Evolutionary conservation across 2,797 vertebrate genomes (phyloP).

Genomic region (Xerus rutilus): DNA sequence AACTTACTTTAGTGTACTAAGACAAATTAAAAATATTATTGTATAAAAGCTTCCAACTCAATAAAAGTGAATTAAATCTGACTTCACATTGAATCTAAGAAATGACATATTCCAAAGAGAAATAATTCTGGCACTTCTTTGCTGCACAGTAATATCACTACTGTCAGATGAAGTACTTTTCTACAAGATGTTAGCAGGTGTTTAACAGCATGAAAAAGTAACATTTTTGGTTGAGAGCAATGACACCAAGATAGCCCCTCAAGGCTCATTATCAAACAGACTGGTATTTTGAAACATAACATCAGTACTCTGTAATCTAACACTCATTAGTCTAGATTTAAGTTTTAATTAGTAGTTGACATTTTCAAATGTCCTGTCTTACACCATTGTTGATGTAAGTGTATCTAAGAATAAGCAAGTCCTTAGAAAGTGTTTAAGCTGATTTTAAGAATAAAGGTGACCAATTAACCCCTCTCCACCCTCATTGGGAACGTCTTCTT

Average conservation of each 20-base stretch:
- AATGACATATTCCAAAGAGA: not conserved
- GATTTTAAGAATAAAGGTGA: conserved; percentile 50
- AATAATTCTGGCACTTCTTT: not conserved
- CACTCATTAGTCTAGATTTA: not conserved
- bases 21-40: conserved; percentile 29
- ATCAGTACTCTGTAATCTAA: not conserved
- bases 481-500: not conserved
- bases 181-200: conserved; percentile 3
- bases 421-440: not conserved
- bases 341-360: conserved; percentile 63
- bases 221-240: not conserved
- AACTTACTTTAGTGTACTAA: not conserved
- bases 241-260: not conserved
- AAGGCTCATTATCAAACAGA: not conserved
- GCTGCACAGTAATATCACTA: not conserved
- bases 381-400: not conserved
- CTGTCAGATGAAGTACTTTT: conserved; percentile 27
- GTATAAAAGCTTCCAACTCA: conserved; percentile 25
- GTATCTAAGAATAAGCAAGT: not conserved
- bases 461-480: not conserved
- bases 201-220: not conserved
- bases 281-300: conserved; percentile 50
- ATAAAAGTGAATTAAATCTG: conserved; percentile 55
- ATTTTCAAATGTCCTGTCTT: conserved; percentile 44
- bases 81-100: conserved; percentile 7